phyloP scores from a whole-genome alignment of 2,888 invertebrate species.

The Griposia aprilina region DNA sequence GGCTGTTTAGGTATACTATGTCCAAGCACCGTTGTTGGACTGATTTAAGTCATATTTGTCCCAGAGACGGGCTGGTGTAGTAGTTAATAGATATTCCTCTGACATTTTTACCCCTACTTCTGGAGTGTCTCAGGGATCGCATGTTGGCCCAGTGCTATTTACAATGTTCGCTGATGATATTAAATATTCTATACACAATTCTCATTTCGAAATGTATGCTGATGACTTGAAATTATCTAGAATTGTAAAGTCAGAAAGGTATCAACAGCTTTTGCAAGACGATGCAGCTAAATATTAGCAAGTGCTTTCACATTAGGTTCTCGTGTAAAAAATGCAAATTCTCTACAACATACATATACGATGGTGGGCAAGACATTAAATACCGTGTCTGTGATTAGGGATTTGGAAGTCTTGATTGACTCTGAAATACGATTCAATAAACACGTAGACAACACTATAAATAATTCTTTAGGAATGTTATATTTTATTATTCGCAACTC shows the following conservation, averaged over 20 bases:
- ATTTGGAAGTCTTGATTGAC: neutral
- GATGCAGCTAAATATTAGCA: neutral
- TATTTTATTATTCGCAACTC: neutral
- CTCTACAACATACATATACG: neutral
- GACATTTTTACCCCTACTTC: neutral
- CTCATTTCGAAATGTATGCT: neutral
- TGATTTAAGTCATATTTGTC: neutral
- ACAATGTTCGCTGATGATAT: neutral
- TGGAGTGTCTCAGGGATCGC: neutral
- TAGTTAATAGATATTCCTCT: neutral
- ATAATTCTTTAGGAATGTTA: neutral
- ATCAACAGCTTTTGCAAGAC: neutral
- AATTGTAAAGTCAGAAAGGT: neutral
- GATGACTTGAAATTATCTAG: neutral
- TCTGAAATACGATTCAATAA: neutral
- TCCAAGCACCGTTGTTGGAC: neutral
- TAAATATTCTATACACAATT: neutral
- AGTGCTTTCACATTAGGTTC: neutral
- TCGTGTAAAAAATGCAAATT: neutral
- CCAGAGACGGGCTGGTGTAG: neutral
- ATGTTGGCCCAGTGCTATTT: neutral
- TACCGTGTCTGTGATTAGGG: neutral
- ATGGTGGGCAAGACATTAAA: no score
- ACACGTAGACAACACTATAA: neutral
- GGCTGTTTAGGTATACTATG: neutral